A percentile compares a stretch with the other conserved stretches of the same genome.
Conservation (phyloP, 2,113 vertebrate species). For the Turnix velox region DNA sequence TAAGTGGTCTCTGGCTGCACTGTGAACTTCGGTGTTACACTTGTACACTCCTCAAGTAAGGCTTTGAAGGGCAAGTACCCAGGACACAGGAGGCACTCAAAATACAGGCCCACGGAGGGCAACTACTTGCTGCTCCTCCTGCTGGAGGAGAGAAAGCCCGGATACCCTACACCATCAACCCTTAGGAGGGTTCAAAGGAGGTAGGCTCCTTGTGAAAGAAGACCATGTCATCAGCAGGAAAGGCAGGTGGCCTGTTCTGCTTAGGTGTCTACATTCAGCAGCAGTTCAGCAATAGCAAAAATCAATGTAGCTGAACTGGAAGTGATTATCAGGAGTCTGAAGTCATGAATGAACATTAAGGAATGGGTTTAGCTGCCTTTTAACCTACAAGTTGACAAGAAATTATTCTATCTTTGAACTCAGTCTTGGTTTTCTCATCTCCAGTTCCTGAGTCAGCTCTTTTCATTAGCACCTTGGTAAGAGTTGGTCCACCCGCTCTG, state of each 20-base stretch:
- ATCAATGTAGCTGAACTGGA: neutral
- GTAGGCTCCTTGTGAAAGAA: neutral
- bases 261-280: neutral
- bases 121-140: neutral
- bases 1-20: neutral
- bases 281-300: neutral
- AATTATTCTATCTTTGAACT: neutral
- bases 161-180: neutral
- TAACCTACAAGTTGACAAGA: neutral
- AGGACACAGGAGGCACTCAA: neutral
- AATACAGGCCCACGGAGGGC: rapidly evolving
- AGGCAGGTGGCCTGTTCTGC: neutral
- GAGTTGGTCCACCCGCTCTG: neutral
- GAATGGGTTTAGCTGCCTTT: neutral
- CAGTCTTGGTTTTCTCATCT: neutral
- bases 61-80: neutral
- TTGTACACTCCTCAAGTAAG: neutral
- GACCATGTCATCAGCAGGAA: neutral
- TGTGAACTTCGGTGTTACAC: neutral
- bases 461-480: neutral
- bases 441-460: neutral
- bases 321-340: neutral
- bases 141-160: neutral
- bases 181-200: neutral
- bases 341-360: neutral